phyloP scores from a whole-genome alignment of 2,888 invertebrate genomes.

The Endomychus coccineus region DNA sequence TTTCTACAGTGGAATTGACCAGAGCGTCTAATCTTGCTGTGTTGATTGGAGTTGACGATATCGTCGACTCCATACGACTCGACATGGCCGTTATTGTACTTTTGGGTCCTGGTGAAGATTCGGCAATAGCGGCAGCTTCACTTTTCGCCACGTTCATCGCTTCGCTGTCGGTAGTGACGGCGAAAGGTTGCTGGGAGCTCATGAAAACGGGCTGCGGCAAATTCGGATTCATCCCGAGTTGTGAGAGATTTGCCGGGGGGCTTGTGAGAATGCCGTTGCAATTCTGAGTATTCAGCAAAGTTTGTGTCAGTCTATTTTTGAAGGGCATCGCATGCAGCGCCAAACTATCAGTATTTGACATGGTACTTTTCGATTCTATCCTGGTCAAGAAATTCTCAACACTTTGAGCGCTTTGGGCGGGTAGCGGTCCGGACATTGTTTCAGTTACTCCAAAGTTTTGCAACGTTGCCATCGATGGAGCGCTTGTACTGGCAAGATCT shows the following conservation, averaged over 20 bases:
- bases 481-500: slow-evolving; percentile 46
- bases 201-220: slow-evolving; percentile 28
- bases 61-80: slow-evolving; percentile 36
- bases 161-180: slow-evolving; percentile 25
- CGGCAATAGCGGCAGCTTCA: slow-evolving; percentile 29
- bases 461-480: slow-evolving; percentile 50
- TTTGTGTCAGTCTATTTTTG: slow-evolving; percentile 15
- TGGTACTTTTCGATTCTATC: slow-evolving; percentile 40
- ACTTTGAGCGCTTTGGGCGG: slow-evolving; percentile 52
- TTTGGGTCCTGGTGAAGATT: slow-evolving; percentile 26
- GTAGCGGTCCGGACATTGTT: slow-evolving; percentile 44
- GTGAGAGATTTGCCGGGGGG: slow-evolving; percentile 19
- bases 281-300: slow-evolving; percentile 19
- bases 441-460: slow-evolving; percentile 46
- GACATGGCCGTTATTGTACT: no score
- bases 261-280: slow-evolving; percentile 18
- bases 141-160: slow-evolving; percentile 33
- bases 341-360: slow-evolving; percentile 2
- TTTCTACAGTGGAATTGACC: slow-evolving; percentile 51
- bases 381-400: slow-evolving; percentile 53
- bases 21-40: slow-evolving; percentile 52
- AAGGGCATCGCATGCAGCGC: slow-evolving; percentile 6
- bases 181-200: slow-evolving; percentile 20
- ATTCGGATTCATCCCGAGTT: slow-evolving; percentile 1
- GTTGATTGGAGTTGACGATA: slow-evolving; percentile 39